A percentile compares a stretch with the other conserved stretches of the same genome.
Evolutionary conservation across 2,888 invertebrate genomes (phyloP).

Genomic region (Tiliacea aurago): DNA sequence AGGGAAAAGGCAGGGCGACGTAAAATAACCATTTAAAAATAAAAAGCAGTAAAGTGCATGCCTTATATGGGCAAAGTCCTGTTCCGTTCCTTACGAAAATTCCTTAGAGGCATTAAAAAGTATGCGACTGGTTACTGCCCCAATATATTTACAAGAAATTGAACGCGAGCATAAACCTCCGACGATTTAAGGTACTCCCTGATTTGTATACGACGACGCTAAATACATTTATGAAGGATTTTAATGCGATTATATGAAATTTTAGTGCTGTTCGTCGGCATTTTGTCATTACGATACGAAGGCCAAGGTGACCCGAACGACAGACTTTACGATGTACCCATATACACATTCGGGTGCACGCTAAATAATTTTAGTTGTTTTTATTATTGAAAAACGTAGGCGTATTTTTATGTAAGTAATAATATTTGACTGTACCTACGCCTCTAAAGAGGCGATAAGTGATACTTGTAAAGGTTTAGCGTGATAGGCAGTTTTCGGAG

Average conservation of each 20-base stretch:
- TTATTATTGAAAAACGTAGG: slow-evolving; percentile 56
- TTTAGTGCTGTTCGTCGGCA: slow-evolving; percentile 51
- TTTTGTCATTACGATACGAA: slow-evolving; percentile 63
- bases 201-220: slow-evolving; percentile 68
- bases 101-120: slow-evolving; percentile 42
- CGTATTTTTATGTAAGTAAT: slow-evolving; percentile 46
- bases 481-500: slow-evolving; percentile 24
- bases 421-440: slow-evolving; percentile 45
- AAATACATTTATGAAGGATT: slow-evolving; percentile 72
- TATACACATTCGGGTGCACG: slow-evolving; percentile 51
- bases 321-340: slow-evolving; percentile 59
- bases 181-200: slow-evolving; percentile 63
- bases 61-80: slow-evolving; percentile 45
- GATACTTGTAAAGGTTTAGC: slow-evolving; percentile 54
- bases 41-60: slow-evolving; percentile 46
- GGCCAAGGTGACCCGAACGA: slow-evolving; percentile 52
- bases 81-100: slow-evolving; percentile 36
- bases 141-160: slow-evolving; percentile 55
- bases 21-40: slow-evolving; percentile 58
- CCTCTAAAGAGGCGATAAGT: slow-evolving; percentile 41
- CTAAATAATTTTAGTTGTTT: slow-evolving; percentile 55
- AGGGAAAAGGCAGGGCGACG: slow-evolving; percentile 35
- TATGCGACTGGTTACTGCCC: slow-evolving; percentile 43
- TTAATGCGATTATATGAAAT: slow-evolving; percentile 72
- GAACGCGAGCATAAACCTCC: slow-evolving; percentile 61